These are phyloP conservation scores for Raja brachyura DNA, from an alignment of 2,113 vertebrate species.

Conservation along the genomic window DNA sequence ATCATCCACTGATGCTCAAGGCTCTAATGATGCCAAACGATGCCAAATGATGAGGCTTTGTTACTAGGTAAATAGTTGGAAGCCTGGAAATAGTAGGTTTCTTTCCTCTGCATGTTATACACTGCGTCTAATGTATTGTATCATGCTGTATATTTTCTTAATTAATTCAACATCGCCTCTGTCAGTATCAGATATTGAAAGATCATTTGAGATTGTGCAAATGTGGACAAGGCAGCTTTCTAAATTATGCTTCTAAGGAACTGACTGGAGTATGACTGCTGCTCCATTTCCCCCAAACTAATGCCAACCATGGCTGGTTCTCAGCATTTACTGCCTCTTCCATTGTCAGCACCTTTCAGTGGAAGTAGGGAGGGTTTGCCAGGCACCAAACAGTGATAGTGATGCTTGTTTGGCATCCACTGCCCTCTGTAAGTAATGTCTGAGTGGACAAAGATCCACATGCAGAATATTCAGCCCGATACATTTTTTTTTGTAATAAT, in stretches of 20 bases:
- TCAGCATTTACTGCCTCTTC: not conserved
- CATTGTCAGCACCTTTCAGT: not conserved
- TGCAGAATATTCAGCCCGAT: too few species aligned
- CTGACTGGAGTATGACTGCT: not conserved
- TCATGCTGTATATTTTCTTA: not conserved
- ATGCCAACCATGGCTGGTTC: not conserved
- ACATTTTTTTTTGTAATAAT: not conserved
- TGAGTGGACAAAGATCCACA: not conserved
- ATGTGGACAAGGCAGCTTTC: not conserved
- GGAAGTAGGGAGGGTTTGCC: not conserved
- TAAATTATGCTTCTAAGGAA: not conserved
- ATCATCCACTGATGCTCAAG: not conserved
- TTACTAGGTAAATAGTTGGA: not conserved
- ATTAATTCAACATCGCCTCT: not conserved
- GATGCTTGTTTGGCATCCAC: not conserved
- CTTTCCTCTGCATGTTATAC: not conserved
- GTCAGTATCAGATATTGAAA: not conserved
- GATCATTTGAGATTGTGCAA: not conserved
- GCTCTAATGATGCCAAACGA: not conserved
- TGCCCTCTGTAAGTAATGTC: not conserved
- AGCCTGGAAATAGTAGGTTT: not conserved
- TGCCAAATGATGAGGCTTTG: not conserved
- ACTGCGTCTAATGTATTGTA: not conserved
- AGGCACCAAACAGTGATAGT: not conserved
- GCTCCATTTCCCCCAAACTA: not conserved